phyloP scores from a whole-genome alignment of 2,113 vertebrate species.

The Nyctibius bracteatus region DNA sequence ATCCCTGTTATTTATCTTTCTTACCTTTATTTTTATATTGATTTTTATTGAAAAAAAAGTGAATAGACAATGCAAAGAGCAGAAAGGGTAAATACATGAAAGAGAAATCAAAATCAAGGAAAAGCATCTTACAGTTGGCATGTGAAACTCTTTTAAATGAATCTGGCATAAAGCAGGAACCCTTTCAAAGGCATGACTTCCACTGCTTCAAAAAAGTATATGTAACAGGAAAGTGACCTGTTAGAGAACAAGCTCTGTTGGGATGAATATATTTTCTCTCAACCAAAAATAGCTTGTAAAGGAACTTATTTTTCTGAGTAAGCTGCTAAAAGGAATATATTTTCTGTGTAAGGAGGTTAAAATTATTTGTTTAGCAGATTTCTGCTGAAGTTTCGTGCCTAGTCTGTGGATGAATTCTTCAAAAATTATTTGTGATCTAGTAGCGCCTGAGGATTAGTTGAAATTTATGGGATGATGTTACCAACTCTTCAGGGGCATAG shows the following conservation, averaged over 20 bases:
- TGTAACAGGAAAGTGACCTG: constrained; percentile 47
- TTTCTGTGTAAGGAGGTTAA: constrained; percentile 51
- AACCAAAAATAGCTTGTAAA: constrained; percentile 17
- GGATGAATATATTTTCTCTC: constrained; percentile 44
- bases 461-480: constrained; percentile 42
- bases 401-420: constrained; percentile 29
- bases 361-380: constrained; percentile 32
- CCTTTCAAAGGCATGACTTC: constrained; percentile 36
- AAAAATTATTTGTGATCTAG: constrained; percentile 54
- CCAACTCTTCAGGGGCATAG: constrained; percentile 23
- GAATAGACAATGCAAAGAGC: background rate
- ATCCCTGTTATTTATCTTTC: background rate
- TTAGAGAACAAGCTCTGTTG: constrained; percentile 17
- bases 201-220: constrained; percentile 22
- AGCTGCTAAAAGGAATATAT: constrained; percentile 18
- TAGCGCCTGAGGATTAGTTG: constrained; percentile 27
- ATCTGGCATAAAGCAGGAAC: constrained; percentile 13
- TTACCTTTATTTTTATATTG: constrained; percentile 11
- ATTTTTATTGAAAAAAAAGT: constrained; percentile 12
- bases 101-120: constrained; percentile 34
- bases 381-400: constrained; percentile 26
- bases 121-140: background rate
- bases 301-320: constrained; percentile 32
- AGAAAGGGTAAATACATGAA: constrained; percentile 21
- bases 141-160: constrained; percentile 23